Evolutionary conservation across 2,888 invertebrate genomes (phyloP).

Genomic region (Furcula furcula): DNA sequence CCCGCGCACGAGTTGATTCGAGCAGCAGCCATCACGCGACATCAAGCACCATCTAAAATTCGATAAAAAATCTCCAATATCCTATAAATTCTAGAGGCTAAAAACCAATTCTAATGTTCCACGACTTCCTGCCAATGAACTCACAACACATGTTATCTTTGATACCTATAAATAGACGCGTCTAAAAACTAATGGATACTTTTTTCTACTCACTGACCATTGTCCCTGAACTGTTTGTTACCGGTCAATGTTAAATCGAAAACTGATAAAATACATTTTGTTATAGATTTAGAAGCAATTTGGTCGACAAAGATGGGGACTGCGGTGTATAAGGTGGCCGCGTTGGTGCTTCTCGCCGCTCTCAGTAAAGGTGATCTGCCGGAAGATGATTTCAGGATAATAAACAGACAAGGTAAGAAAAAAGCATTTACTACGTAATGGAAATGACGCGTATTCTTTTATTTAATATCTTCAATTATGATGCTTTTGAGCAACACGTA

Average conservation of each 20-base stretch:
- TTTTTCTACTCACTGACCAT: not conserved
- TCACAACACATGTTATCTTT: not conserved
- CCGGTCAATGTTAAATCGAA: not conserved
- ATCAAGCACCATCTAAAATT: no score
- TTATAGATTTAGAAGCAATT: constrained; percentile 36
- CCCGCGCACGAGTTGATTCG: no score
- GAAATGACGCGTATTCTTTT: no score
- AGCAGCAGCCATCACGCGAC: no score
- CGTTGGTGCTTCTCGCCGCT: constrained; percentile 55
- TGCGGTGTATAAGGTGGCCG: constrained; percentile 52
- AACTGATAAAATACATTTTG: constrained; percentile 16
- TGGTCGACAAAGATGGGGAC: constrained; percentile 42
- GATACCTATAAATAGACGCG: not conserved
- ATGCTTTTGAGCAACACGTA: no score
- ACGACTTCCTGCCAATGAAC: not conserved
- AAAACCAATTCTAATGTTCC: not conserved
- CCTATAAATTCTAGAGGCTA: no score
- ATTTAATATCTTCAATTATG: no score
- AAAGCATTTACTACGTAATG: no score
- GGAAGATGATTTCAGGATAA: constrained; percentile 78
- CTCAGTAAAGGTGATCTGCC: constrained; percentile 66
- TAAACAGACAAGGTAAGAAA: constrained; percentile 64
- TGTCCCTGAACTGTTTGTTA: not conserved
- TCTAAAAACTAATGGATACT: not conserved
- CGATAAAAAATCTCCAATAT: no score